Evolutionary conservation across 1,140 invertebrate species (phyloP), one percentile per base, ranked within the genome.

Genomic region (Lepidurus packardi): DNA sequence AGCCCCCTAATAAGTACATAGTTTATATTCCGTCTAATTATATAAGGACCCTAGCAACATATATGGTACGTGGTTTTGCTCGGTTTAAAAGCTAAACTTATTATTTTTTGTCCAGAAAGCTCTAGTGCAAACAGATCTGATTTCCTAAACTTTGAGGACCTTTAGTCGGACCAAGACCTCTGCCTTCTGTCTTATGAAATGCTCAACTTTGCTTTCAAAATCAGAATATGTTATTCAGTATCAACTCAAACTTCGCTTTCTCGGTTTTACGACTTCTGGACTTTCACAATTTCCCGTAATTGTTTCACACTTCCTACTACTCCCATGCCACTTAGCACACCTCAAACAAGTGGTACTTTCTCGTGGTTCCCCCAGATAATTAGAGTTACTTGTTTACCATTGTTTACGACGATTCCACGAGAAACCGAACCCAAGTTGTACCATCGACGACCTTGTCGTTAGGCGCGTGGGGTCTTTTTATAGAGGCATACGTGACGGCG

Each of bases 401-500:
- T 65, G 53, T 65, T 65, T 65, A 65, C 8, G 3, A 65, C 53
- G 53, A 21, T 65, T 65, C 4, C 16, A 65, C 16, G 10, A n/a
- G 53, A n/a, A 65, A 65, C 21, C 53, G 25, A 13, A n/a, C 53
- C 8, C 16, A 65, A 65, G 53, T 34, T n/a, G 53, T 21, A 65
- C 16, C 53, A 65, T 65, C 53, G 53, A 65, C 21, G 21, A 65
- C 53, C 53, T 65, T 65, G 53, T 65, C 16, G 53, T 65, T 65
- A 16, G 53, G 21, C 53, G 21, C 16, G 16, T 65, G 53, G 1
- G 53, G 53, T 65, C 53, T 65, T 65, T 65, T 65, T 65, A 65
- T 65, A 65, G 53, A 65, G 53, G 53, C 53, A 65, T 65, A 65
- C 53, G 53, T 65, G 53, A 65, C 53, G 21, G 53, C 53, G 9